These are phyloP conservation scores for Musca vetustissima DNA, from an alignment of 1,140 invertebrate species.

Conservation along the genomic window DNA sequence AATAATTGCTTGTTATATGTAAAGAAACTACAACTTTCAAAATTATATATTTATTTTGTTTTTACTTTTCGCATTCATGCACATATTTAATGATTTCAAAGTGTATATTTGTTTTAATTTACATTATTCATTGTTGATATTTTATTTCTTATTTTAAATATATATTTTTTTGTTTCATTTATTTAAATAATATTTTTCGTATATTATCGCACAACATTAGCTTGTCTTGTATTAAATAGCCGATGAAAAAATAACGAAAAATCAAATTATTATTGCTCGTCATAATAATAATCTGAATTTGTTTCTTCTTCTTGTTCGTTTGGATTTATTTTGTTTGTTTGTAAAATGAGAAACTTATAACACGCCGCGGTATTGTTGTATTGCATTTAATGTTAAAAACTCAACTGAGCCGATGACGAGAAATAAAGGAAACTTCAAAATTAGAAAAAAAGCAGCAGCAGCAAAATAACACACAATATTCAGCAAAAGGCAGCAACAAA, in stretches of 20 bases:
- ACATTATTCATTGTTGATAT: too few species aligned
- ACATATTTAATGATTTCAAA: slow-evolving; percentile 14
- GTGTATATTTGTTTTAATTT: slow-evolving; percentile 8
- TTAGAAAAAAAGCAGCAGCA: slow-evolving; percentile 24
- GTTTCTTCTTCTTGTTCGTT: too few species aligned
- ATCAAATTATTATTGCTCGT: too few species aligned
- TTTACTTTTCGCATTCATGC: not conserved
- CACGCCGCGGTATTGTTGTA: slow-evolving; percentile 33
- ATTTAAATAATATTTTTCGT: slow-evolving; percentile 27
- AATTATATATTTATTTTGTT: too few species aligned
- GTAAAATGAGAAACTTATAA: slow-evolving; percentile 29
- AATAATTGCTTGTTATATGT: not conserved
- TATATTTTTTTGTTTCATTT: slow-evolving; percentile 5
- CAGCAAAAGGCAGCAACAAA: slow-evolving; percentile 20
- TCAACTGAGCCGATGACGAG: slow-evolving; percentile 45
- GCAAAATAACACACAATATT: too few species aligned
- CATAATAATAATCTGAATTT: too few species aligned
- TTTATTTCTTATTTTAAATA: too few species aligned
- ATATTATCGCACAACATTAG: too few species aligned
- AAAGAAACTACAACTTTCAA: not conserved
- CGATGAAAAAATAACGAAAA: too few species aligned
- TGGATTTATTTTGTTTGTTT: slow-evolving; percentile 4
- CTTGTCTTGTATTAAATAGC: too few species aligned
- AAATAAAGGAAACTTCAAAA: not conserved
- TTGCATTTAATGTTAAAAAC: slow-evolving; percentile 54